A percentile compares a stretch with the other conserved stretches of the same genome.
Evolutionary conservation across 2,888 invertebrate genomes (phyloP).

Genomic region (Priocnemis perturbator): DNA sequence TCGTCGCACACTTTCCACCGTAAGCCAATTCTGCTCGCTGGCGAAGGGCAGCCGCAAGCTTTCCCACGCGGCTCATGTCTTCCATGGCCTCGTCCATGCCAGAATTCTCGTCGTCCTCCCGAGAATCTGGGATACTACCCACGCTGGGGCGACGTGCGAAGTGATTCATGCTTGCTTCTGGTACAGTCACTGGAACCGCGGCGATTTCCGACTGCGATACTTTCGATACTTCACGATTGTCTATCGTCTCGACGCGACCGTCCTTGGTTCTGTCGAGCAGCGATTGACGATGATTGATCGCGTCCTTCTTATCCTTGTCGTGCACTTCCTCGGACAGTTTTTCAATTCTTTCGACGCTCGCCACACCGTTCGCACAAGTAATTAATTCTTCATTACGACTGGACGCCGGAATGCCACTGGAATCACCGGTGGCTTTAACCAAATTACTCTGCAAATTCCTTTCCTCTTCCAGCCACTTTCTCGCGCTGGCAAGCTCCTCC

Average conservation of each 20-base stretch:
- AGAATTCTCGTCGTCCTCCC: slow-evolving; percentile 21
- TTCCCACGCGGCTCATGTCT: slow-evolving; percentile 42
- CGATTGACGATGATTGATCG: slow-evolving; percentile 71
- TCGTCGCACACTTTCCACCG: slow-evolving; percentile 15
- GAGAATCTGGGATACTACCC: slow-evolving; percentile 6
- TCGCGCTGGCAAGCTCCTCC: slow-evolving; percentile 87
- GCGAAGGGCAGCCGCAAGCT: slow-evolving; percentile 41
- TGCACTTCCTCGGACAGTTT: slow-evolving; percentile 47
- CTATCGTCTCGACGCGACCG: neutral
- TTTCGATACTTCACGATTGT: neutral
- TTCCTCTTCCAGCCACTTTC: slow-evolving; percentile 84
- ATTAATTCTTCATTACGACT: neutral
- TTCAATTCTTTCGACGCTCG: slow-evolving; percentile 11
- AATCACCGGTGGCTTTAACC: neutral
- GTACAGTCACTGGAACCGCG: neutral
- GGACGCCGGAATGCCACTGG: no score
- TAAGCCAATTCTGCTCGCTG: slow-evolving; percentile 34
- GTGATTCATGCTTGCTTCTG: neutral
- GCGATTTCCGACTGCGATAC: neutral
- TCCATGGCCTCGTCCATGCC: slow-evolving; percentile 17
- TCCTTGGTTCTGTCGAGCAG: slow-evolving; percentile 60
- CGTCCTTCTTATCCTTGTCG: slow-evolving; percentile 70
- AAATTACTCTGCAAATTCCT: slow-evolving; percentile 7
- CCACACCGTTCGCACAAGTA: neutral
- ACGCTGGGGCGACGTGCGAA: neutral